A percentile compares a stretch with the other conserved stretches of the same genome.
Evolutionary conservation across 2,797 vertebrate genomes (phyloP).

Genomic region (Gymnodraco acuticeps): DNA sequence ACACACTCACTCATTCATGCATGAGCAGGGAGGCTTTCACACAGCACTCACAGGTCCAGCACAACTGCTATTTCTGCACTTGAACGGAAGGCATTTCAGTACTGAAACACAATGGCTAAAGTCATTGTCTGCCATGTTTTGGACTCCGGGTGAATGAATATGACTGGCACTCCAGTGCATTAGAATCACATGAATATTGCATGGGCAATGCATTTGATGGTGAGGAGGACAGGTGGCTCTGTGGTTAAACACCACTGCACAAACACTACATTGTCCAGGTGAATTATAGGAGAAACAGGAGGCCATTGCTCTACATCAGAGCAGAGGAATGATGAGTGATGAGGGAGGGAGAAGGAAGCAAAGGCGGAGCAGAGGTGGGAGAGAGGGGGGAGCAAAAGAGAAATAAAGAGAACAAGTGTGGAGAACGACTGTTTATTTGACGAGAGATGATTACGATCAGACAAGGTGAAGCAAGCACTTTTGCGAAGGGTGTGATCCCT

Average conservation of each 20-base stretch:
- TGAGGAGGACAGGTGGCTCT: constrained; percentile 2
- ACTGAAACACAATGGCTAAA: constrained; percentile 22
- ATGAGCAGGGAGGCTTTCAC: constrained; percentile 35
- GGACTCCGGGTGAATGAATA: constrained; percentile 18
- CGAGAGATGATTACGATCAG: constrained; percentile 62
- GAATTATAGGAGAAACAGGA: constrained; percentile 17
- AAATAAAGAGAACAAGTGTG: constrained; percentile 66
- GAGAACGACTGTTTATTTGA: constrained; percentile 71
- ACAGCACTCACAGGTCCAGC: constrained; percentile 17
- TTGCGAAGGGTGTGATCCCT: constrained; percentile 59
- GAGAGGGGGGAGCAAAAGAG: constrained; percentile 39
- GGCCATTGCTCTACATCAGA: constrained; percentile 15
- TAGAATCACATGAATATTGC: constrained; percentile 45
- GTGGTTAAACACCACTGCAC: constrained; percentile 37
- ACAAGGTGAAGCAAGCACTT: constrained; percentile 70
- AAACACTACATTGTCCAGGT: constrained; percentile 26
- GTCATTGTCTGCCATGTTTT: constrained; percentile 14
- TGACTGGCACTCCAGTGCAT: constrained; percentile 16
- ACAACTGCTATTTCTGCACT: constrained; percentile 38
- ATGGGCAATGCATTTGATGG: constrained; percentile 26
- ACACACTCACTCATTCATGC: constrained; percentile 35
- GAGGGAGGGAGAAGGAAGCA: constrained; percentile 22
- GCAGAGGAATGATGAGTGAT: constrained; percentile 32
- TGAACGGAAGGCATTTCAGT: constrained; percentile 15
- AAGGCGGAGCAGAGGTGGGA: constrained; percentile 13